Percentiles rank a stretch among this genome's conserved stretches.
Evolutionary conservation across 2,113 vertebrate genomes (phyloP).

Genomic region (Ornithorhynchus anatinus): DNA sequence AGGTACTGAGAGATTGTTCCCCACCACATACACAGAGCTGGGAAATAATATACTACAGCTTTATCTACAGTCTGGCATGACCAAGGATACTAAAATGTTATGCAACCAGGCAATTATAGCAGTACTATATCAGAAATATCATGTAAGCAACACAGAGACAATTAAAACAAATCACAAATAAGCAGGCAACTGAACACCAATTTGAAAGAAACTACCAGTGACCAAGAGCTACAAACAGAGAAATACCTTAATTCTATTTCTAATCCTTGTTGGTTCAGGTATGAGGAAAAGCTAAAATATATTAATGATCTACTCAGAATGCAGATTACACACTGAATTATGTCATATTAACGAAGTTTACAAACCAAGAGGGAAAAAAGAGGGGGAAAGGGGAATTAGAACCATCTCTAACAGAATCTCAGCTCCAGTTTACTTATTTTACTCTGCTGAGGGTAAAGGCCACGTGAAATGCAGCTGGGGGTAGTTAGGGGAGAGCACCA

Average conservation of each 20-base stretch:
- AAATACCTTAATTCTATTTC: neutral
- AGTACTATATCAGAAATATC: neutral
- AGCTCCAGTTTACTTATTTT: no score
- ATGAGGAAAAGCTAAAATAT: no score
- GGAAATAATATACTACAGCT: constrained; percentile 49
- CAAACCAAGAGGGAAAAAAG: no score
- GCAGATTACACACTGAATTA: no score
- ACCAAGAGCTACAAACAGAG: neutral
- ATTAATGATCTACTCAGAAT: no score
- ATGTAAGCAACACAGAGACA: neutral
- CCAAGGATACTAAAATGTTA: constrained; percentile 26
- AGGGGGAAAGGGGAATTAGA: no score
- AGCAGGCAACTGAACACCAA: neutral
- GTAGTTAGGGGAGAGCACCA: no score
- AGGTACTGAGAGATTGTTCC: constrained; percentile 54
- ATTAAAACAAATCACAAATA: neutral
- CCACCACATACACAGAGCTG: neutral
- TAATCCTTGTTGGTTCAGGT: no score
- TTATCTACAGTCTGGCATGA: constrained; percentile 53
- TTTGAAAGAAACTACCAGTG: neutral
- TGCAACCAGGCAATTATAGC: constrained; percentile 47
- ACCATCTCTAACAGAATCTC: no score
- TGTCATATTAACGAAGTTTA: no score
- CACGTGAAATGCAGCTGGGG: no score
- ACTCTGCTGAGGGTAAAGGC: no score